phyloP scores from a whole-genome alignment of 2,113 vertebrate genomes.

The Oncorhynchus kisutch region DNA sequence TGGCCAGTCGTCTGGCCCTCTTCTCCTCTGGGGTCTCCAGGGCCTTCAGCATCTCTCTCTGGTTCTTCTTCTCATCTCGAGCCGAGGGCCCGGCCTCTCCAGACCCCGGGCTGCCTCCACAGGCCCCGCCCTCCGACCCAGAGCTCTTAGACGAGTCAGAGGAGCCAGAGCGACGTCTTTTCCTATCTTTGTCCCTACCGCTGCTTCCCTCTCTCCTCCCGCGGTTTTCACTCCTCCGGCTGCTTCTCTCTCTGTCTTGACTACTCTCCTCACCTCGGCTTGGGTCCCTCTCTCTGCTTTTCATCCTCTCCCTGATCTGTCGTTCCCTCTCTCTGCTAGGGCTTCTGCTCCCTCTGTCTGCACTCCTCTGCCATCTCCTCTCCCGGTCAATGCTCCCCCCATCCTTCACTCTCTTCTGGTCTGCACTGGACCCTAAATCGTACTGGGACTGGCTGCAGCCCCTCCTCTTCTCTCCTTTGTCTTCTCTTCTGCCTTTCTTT shows the following conservation, averaged over 20 bases:
- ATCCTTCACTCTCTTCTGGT: conserved; percentile 2
- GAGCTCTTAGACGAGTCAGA: conserved; percentile 77
- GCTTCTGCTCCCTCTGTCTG: conserved; percentile 40
- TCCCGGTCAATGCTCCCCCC: conserved; percentile 54
- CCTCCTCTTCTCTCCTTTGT: background rate
- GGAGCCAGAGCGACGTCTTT: conserved; percentile 64
- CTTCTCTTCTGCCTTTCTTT: conserved; percentile 31
- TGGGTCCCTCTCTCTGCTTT: too few species aligned
- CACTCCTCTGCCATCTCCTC: conserved; percentile 42
- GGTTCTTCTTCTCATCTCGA: conserved; percentile 69
- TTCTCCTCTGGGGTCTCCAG: conserved; percentile 96
- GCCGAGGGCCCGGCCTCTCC: background rate
- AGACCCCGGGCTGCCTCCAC: conserved; percentile 35
- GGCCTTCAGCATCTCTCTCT: conserved; percentile 89
- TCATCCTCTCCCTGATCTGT: conserved; percentile 25
- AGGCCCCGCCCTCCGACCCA: conserved; percentile 42
- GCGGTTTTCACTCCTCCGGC: conserved; percentile 33
- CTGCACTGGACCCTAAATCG: conserved; percentile 35
- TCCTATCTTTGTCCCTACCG: conserved; percentile 42
- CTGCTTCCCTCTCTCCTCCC: conserved; percentile 57
- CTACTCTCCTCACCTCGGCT: background rate
- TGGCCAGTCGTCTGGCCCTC: conserved; percentile 86
- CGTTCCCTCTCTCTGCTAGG: conserved; percentile 40
- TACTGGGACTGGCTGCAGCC: conserved; percentile 49
- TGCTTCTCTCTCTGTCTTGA: conserved; percentile 38